Percentiles rank a stretch among this genome's conserved stretches.
Conservation (phyloP, 2,888 invertebrate species). For the Ditylenchus weischeri region DNA sequence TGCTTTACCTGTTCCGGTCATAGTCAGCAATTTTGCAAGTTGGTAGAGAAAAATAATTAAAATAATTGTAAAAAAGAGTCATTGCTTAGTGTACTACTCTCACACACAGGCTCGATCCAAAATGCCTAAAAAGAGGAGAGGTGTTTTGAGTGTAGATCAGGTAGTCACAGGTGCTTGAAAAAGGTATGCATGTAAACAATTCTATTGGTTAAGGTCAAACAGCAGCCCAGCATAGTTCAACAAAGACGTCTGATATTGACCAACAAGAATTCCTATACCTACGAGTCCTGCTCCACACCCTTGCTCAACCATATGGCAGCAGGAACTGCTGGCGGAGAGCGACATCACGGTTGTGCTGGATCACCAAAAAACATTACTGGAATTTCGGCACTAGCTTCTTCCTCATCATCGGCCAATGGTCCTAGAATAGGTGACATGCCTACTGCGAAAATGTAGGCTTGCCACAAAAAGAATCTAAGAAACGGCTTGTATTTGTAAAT, state of each 20-base stretch:
- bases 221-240: conserved; percentile 2
- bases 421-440: conserved; percentile 9
- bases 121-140: conserved; percentile 82
- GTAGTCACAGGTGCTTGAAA: neutral
- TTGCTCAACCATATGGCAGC: neutral
- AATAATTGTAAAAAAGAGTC: neutral
- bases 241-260: conserved; percentile 4
- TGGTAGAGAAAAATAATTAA: neutral
- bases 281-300: conserved; percentile 4
- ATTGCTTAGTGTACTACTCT: conserved; percentile 75
- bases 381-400: neutral
- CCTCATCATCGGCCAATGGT: neutral
- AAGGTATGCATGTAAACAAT: neutral
- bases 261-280: conserved; percentile 6
- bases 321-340: neutral
- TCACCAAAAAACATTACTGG: neutral
- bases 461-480: too few species aligned
- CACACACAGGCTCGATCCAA: conserved; percentile 95
- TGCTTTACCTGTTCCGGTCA: conserved; percentile 90
- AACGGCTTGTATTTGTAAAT: too few species aligned
- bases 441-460: neutral
- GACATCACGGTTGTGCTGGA: neutral
- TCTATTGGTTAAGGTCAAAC: neutral
- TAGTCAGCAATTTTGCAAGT: conserved; percentile 86
- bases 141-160: conserved; percentile 67